These are phyloP conservation scores for Characodon lateralis DNA, from an alignment of 2,797 vertebrate species.

Conservation along the genomic window DNA sequence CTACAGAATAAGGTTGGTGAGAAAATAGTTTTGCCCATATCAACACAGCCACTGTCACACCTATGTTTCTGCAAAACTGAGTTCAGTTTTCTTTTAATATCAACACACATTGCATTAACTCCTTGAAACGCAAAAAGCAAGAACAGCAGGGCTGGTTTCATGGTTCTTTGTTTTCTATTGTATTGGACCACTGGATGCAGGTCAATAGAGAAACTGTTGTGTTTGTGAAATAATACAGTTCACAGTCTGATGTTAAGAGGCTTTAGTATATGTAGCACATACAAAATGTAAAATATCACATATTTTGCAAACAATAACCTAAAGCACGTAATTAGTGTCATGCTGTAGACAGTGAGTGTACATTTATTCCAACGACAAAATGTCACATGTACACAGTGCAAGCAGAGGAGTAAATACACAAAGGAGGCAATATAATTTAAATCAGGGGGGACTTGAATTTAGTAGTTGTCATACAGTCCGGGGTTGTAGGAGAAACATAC, in stretches of 20 bases:
- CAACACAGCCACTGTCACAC: not conserved
- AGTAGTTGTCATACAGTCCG: not conserved
- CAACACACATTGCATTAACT: not conserved
- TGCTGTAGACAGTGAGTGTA: not conserved
- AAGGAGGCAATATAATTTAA: not conserved
- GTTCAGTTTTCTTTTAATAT: not conserved
- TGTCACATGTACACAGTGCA: too few species aligned
- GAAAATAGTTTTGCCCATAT: not conserved
- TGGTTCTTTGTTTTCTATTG: not conserved
- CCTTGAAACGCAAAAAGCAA: not conserved
- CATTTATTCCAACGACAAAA: not conserved
- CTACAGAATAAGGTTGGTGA: slow-evolving; percentile 5
- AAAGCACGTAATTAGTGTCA: not conserved
- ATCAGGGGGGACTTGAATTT: not conserved
- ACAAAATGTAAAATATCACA: not conserved
- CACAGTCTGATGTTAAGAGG: not conserved
- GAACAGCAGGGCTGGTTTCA: not conserved
- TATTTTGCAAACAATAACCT: not conserved
- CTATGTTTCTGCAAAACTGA: not conserved
- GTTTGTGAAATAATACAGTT: not conserved
- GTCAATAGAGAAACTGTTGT: not conserved
- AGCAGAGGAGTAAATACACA: not conserved
- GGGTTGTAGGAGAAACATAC: too few species aligned
- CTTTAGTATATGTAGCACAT: not conserved
- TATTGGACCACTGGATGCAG: not conserved